Evolutionary conservation across 1,140 invertebrate species (phyloP), one percentile per base, ranked within the genome.

Genomic region (Zaprionus ghesquierei): DNA sequence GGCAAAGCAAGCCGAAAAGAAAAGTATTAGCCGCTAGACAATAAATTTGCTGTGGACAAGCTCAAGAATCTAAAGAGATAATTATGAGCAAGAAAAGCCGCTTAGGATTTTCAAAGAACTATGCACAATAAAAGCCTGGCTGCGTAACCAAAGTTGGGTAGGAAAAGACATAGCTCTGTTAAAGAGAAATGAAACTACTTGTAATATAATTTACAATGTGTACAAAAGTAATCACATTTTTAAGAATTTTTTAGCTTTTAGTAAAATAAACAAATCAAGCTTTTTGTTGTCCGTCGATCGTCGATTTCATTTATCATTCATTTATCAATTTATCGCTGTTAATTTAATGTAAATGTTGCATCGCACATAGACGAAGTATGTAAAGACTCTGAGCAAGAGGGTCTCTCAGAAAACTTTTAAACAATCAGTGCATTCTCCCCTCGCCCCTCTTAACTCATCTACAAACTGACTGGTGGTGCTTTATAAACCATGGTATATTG

Each of bases 41-140:
- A 5, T 33, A 62, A 22, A 60, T 23, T 13, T 25, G 9, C 31
- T 25, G 20, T 54, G 33, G 59, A 13, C 46, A 29, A 38, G 22
- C 27, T n/a, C 8, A 29, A 18, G 25, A 60, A 60, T 46, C 44
- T 33, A 25, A 51, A 23, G 29, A 50, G 15, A 23, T 61, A 61
- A 61, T 61, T 50, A 50, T 61, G 58, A 50, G 58, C 58, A 61
- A 61, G 27, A 25, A 35, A 64, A 64, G 62, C 50, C 9, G 50
- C 62, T 55, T 64, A 64, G 41, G 35, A 64, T 64, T 64, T 20
- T 33, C 58, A 60, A 50, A 49, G 58, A 31, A 49, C 33, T 31
- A 23, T 27, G 2, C n/a, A 59, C 20, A 46, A 59, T 44, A 44
- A 18, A 41, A 15, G 25, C 23, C 13, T 44, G 35, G 8, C 41